Percentiles rank a stretch among this genome's conserved stretches.
Evolutionary conservation across 2,113 vertebrate genomes (phyloP).

Genomic region (Hippocampus comes): DNA sequence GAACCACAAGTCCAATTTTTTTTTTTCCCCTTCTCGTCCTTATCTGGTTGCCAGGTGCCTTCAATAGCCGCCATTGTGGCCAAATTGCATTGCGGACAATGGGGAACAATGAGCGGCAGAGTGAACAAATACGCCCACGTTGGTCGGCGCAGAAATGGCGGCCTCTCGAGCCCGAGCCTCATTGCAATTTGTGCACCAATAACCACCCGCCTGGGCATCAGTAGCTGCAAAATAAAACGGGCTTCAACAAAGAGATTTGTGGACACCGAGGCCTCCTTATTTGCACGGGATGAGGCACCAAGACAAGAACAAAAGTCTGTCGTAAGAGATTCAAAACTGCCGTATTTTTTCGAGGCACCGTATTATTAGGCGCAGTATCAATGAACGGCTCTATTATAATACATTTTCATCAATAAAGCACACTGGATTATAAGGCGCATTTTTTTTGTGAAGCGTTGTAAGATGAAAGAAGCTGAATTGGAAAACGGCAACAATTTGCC

Average conservation of each 20-base stretch:
- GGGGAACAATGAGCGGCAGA: constrained; percentile 56
- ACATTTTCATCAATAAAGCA: neutral
- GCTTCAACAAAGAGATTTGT: constrained; percentile 19
- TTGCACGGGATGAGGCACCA: too few species aligned
- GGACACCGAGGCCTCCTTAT: too few species aligned
- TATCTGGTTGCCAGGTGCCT: constrained; percentile 26
- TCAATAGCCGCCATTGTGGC: constrained; percentile 47
- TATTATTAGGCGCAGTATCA: neutral
- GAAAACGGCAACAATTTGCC: too few species aligned
- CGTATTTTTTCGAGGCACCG: too few species aligned
- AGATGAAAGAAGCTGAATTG: too few species aligned
- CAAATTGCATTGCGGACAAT: constrained; percentile 54
- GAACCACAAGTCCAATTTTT: constrained; percentile 25
- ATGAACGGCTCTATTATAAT: neutral
- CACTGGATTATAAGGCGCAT: too few species aligned
- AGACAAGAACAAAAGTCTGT: too few species aligned
- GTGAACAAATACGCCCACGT: constrained; percentile 50
- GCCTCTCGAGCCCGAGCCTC: constrained; percentile 12
- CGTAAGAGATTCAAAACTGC: neutral
- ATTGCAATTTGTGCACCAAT: constrained; percentile 44
- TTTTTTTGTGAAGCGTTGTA: too few species aligned
- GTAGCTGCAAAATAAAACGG: neutral
- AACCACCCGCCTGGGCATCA: constrained; percentile 41
- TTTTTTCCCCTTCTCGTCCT: constrained; percentile 30
- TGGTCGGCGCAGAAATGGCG: constrained; percentile 27